Base-by-base conservation (phyloP, 2,113 vertebrate genomes). In the Neolamprologus longior region DNA sequence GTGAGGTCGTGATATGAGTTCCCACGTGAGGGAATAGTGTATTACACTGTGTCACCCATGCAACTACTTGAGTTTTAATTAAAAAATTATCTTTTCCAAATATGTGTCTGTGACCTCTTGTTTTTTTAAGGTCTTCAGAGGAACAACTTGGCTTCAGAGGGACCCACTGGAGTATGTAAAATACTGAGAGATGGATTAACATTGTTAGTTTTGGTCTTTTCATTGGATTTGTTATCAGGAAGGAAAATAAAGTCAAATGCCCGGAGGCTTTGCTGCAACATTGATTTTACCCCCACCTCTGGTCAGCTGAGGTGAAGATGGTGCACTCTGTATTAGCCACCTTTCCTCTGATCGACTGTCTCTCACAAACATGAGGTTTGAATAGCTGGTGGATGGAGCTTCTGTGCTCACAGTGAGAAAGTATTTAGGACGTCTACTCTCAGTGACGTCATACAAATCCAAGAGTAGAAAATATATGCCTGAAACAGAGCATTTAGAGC, bases 201-300 rank as follows among this genome's bases (percentile, higher is more conserved):
- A 31, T 78, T 78, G 42, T 78, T 78, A 50, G 9, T 19, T 78
- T 76, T 31, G 40, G 42, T 31, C 71, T 50, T 50, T 76, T 76
- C 24, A 50, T 12, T 50, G 42, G 71, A 28, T 76, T 76, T 76
- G 42, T 19, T 76, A 31, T 19, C 40, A 76, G 24, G 42, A 76
- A 50, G 42, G 42, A 76, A 76, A 76, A 76, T 76, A 76, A 47
- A 76, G 71, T 47, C 40, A 47, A 47, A 76, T 28, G 24, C 24
- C 9, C 0, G 2, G 14, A 47, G 68, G 68, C 40, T 76, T 28
- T 28, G 40, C 40, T 11, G 14, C 24, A 76, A 28, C 21, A 3
- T 19, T 17, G 68, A 76, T 47, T 47, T 47, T 47, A 47, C 24
- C 68, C 40, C 68, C 40, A 73, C 21, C 12, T 73, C 37, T 45